Evolutionary conservation across 2,797 vertebrate species (phyloP), one percentile per base, ranked within the genome.

Genomic region (Crenuchus spilurus): DNA sequence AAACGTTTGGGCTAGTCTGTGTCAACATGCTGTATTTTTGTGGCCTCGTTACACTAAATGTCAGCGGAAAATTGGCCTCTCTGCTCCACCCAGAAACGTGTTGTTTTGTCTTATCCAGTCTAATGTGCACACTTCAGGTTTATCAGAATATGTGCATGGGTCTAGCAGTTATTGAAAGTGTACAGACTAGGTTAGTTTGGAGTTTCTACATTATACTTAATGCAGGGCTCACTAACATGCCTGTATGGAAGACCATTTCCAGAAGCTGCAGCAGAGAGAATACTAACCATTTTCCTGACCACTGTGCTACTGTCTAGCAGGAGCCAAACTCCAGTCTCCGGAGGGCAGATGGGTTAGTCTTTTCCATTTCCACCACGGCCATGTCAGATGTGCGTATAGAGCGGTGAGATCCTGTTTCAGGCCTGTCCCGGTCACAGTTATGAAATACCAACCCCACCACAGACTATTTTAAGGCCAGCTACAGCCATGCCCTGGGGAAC

Each of bases 381-480:
- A 61, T 80, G 76, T 87, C 82, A 87, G 76, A 83, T 71, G 26
- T 80, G 75, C 42, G 85, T 70, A 31, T 75, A 82, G 51, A 69
- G 75, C 16, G 51, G 55, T 74, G 52, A 44, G 80, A 85, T 86
- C 81, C 48, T 49, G 77, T 80, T 70, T 75, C 76, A 77, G 75
- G 83, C 81, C 76, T 79, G 66, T 84, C 80, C 85, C 80, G 84
- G 83, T 88, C 88, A 80, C 86, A 87, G 88, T 88, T 89, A 87
- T 75, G 82, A 84, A 85, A 87, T 85, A 87, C 81, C 83, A 85
- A 57, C 64, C 57, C 80, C 81, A 81, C 88, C 79, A 4, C 81
- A 76, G 46, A 75, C 82, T 91, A 90, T 88, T 90, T 91, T 87
- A 88, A 90, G 84, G 75, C 81, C 70, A 77, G 76, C 81, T 80